Conservation (phyloP, 2,888 invertebrate genomes). For the Coecobrya sp. region DNA sequence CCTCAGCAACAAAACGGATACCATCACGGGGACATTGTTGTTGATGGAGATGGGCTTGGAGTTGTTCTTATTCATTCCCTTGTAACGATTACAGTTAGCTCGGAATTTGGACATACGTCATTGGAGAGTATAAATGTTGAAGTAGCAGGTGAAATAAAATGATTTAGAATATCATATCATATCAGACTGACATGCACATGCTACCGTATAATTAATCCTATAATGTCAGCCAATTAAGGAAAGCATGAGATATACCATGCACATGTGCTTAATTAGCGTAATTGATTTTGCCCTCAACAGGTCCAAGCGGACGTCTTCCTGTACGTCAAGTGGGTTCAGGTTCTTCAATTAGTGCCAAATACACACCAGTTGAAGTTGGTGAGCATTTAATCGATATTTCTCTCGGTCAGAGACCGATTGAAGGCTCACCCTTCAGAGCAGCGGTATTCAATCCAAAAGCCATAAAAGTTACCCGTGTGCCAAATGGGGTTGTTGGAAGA, state of each 20-base stretch:
- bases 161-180: too few relatives aligned
- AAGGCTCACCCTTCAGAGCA: conserved; percentile 88
- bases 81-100: conserved; percentile 89
- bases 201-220: not conserved
- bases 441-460: conserved; percentile 84
- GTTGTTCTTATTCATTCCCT: conserved; percentile 90
- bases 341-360: conserved; percentile 88
- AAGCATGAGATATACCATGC: not conserved
- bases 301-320: conserved; percentile 85
- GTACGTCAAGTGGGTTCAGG: conserved; percentile 85
- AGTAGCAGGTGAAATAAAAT: conserved; percentile 63
- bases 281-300: conserved; percentile 72
- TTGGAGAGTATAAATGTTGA: conserved; percentile 87
- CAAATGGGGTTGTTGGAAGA: conserved; percentile 95
- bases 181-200: too few relatives aligned
- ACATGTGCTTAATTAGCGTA: conserved; percentile 55
- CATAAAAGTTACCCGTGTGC: conserved; percentile 92
- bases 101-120: conserved; percentile 87
- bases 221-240: not conserved
- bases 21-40: conserved; percentile 88
- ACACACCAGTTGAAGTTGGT: conserved; percentile 89
- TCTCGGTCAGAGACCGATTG: conserved; percentile 87
- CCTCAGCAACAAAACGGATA: conserved; percentile 85
- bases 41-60: conserved; percentile 90
- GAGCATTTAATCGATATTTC: conserved; percentile 89